Evolutionary conservation across 2,888 invertebrate species (phyloP).

Genomic region (Athalia rosae): DNA sequence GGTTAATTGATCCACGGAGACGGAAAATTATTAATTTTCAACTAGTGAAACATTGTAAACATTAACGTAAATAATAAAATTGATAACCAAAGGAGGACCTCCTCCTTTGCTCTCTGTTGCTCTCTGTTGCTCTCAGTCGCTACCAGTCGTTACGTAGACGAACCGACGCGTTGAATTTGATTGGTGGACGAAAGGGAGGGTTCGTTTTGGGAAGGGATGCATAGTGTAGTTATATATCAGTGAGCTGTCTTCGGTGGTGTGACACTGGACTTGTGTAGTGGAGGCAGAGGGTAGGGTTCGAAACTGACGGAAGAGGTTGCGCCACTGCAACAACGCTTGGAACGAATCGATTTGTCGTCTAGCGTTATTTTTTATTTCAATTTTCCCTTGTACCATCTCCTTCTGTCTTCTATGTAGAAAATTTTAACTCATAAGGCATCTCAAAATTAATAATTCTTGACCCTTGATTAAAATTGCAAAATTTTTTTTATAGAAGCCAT

Average conservation of each 20-base stretch:
- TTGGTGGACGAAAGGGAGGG: conserved; percentile 16
- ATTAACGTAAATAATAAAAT: conserved; percentile 38
- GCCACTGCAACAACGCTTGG: conserved; percentile 57
- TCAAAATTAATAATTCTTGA: conserved; percentile 15
- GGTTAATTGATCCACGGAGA: not conserved
- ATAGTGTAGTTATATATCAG: not conserved
- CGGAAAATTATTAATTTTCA: conserved; percentile 16
- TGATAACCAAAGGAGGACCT: conserved; percentile 17
- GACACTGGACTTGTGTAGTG: conserved; percentile 15
- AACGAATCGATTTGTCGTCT: conserved; percentile 65
- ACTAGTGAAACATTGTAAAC: conserved; percentile 3
- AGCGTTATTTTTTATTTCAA: conserved; percentile 63
- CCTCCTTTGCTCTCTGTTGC: not conserved
- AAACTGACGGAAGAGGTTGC: conserved; percentile 49
- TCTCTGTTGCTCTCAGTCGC: not conserved
- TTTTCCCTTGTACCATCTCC: conserved; percentile 52
- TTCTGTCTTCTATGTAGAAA: not conserved
- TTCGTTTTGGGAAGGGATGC: not conserved
- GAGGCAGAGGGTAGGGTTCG: not conserved
- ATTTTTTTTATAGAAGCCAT: conserved; percentile 27
- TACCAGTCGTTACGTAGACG: conserved; percentile 15
- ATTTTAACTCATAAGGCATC: not conserved
- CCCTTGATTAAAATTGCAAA: not conserved
- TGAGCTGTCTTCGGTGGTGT: too few relatives aligned
- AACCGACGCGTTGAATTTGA: conserved; percentile 8